A percentile compares a stretch with the other conserved stretches of the same genome.
phyloP scores from a whole-genome alignment of 2,797 vertebrate species.

The Fratercula arctica region DNA sequence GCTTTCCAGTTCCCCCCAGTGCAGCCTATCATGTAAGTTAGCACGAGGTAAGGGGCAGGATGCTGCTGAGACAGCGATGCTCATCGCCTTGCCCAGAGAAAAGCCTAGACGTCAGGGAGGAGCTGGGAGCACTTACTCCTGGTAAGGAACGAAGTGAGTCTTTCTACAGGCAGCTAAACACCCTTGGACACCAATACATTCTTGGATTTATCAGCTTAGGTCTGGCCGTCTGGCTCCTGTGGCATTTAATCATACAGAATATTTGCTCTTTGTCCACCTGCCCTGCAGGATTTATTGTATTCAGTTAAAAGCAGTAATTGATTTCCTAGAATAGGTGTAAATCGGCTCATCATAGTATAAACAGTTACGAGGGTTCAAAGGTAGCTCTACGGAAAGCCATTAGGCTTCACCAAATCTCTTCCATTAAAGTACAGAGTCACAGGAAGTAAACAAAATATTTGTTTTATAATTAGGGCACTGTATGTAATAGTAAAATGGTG shows the following conservation, averaged over 20 bases:
- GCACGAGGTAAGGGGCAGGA: not conserved
- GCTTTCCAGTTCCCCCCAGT: not conserved
- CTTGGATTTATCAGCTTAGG: not conserved
- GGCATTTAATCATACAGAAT: not conserved
- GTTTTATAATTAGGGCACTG: not conserved
- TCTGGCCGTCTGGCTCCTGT: not conserved
- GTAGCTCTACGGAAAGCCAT: not conserved
- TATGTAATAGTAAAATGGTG: not conserved
- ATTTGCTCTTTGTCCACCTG: not conserved
- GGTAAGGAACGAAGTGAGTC: not conserved
- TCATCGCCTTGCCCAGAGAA: not conserved
- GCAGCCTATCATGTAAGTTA: not conserved
- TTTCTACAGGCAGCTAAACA: not conserved
- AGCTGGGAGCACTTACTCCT: not conserved
- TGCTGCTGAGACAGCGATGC: not conserved
- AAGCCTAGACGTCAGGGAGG: not conserved
- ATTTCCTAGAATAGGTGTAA: constrained; percentile 15
- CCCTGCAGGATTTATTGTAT: not conserved
- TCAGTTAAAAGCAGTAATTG: constrained; percentile 40
- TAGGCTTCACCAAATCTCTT: not conserved
- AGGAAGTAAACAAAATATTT: not conserved
- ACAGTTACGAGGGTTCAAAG: not conserved
- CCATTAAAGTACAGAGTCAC: not conserved
- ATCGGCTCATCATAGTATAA: not conserved
- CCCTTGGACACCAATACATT: not conserved